Percentiles rank a stretch among this genome's conserved stretches.
These are phyloP conservation scores for Aeoliscus strigatus DNA, from an alignment of 2,797 vertebrate species.

Conservation along the genomic window DNA sequence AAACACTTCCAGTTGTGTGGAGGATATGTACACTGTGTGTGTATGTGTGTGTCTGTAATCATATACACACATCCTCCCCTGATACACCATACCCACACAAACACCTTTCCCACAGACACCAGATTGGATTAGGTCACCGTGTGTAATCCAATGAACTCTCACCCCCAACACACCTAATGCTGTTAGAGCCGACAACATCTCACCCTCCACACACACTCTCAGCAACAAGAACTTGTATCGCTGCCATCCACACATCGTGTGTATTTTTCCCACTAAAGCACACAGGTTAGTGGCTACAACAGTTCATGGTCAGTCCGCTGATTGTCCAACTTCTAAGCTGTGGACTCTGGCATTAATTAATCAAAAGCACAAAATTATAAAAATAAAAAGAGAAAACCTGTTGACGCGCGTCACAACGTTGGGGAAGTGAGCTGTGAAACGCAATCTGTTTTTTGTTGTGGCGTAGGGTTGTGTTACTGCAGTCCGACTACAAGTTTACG, in stretches of 20 bases:
- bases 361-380: too few species aligned
- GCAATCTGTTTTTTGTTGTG: constrained; percentile 42
- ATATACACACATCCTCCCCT: neutral
- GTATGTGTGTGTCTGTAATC: too few species aligned
- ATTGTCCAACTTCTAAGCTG: too few species aligned
- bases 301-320: too few species aligned
- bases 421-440: constrained; percentile 41
- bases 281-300: too few species aligned
- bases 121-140: constrained; percentile 46
- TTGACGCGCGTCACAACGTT: constrained; percentile 16
- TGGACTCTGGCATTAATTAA: too few species aligned
- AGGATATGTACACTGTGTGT: too few species aligned
- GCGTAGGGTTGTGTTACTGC: constrained; percentile 40
- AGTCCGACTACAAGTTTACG: constrained; percentile 23
- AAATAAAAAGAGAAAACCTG: constrained; percentile 16
- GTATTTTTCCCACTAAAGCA: too few species aligned
- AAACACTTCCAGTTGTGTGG: too few species aligned
- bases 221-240: too few species aligned
- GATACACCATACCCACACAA: neutral
- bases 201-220: too few species aligned
- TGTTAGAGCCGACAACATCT: constrained; percentile 32
- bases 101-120: constrained; percentile 8
- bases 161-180: constrained; percentile 43
- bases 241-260: too few species aligned
- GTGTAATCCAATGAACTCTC: constrained; percentile 61